These are phyloP conservation scores for Sphyrna mokarran DNA, from an alignment of 2,113 vertebrate genomes.

Conservation along the genomic window DNA sequence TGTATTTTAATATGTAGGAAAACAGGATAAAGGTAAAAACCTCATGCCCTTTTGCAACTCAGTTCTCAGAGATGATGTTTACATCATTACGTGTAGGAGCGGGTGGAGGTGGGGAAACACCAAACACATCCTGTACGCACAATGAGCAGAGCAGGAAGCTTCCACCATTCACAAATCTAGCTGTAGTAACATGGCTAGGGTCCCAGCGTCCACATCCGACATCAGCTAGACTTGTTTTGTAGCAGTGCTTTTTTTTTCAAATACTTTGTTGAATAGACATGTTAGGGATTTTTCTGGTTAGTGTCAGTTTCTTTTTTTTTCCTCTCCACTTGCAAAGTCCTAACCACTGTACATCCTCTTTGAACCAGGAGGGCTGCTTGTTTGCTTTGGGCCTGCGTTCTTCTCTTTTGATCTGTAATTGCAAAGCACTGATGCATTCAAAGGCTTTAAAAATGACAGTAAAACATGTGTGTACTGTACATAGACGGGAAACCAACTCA, in stretches of 20 bases:
- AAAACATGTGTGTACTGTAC: background rate
- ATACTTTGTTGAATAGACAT: background rate
- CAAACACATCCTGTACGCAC: constrained; percentile 30
- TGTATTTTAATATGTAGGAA: constrained; percentile 7
- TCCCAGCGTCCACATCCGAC: background rate
- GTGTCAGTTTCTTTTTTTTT: background rate
- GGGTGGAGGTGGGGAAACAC: constrained; percentile 33
- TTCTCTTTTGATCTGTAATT: background rate
- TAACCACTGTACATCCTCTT: background rate
- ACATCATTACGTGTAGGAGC: constrained; percentile 34
- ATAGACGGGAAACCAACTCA: background rate
- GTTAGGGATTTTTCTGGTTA: background rate
- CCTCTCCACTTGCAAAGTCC: background rate
- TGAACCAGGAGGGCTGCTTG: background rate
- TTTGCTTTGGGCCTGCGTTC: background rate
- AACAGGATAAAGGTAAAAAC: constrained; percentile 31
- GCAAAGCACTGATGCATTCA: background rate
- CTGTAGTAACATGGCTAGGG: background rate
- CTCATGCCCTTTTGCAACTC: background rate
- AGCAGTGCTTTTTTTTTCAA: background rate
- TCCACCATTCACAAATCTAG: constrained; percentile 30
- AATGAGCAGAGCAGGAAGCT: constrained; percentile 23
- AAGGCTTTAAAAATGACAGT: background rate
- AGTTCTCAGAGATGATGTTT: constrained; percentile 28
- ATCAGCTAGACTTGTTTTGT: background rate